A percentile compares a stretch with the other conserved stretches of the same genome.
Evolutionary conservation across 2,888 invertebrate genomes (phyloP).

Genomic region (Flexamia atlantica): DNA sequence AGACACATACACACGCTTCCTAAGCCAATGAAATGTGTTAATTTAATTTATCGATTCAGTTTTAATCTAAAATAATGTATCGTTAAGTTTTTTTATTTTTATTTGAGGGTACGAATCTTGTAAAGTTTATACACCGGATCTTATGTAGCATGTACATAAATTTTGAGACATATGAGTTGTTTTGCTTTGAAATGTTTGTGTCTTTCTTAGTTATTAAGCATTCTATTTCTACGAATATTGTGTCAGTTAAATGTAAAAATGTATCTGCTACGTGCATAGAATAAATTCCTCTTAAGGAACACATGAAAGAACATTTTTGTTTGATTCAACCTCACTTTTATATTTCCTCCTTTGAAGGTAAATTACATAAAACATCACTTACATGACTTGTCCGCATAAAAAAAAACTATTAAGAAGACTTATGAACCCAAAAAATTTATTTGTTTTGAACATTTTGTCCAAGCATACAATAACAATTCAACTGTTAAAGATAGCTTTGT

Average conservation of each 20-base stretch:
- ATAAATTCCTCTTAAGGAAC: slow-evolving; percentile 44
- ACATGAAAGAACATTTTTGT: background rate
- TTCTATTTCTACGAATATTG: slow-evolving; percentile 58
- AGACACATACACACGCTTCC: slow-evolving; percentile 46
- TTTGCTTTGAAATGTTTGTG: slow-evolving; percentile 59
- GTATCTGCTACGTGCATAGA: slow-evolving; percentile 57
- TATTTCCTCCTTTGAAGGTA: no score
- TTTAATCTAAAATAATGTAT: slow-evolving; percentile 57
- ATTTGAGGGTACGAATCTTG: slow-evolving; percentile 65
- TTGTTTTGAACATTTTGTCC: no score
- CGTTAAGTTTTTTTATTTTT: slow-evolving; percentile 60
- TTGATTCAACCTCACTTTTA: background rate
- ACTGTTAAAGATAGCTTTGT: no score
- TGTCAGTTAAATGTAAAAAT: slow-evolving; percentile 59
- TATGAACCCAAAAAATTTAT: no score
- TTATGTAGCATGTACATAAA: slow-evolving; percentile 55
- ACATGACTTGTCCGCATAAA: no score
- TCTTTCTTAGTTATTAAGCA: slow-evolving; percentile 57
- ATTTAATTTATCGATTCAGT: slow-evolving; percentile 49
- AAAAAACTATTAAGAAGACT: no score
- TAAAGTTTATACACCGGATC: slow-evolving; percentile 46
- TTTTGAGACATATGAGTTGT: slow-evolving; percentile 50
- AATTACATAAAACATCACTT: no score
- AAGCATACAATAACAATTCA: no score
- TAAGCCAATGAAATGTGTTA: slow-evolving; percentile 56